These are phyloP conservation scores for Polydrusus pterygomalis DNA, from an alignment of 2,888 invertebrate genomes.

Conservation along the genomic window DNA sequence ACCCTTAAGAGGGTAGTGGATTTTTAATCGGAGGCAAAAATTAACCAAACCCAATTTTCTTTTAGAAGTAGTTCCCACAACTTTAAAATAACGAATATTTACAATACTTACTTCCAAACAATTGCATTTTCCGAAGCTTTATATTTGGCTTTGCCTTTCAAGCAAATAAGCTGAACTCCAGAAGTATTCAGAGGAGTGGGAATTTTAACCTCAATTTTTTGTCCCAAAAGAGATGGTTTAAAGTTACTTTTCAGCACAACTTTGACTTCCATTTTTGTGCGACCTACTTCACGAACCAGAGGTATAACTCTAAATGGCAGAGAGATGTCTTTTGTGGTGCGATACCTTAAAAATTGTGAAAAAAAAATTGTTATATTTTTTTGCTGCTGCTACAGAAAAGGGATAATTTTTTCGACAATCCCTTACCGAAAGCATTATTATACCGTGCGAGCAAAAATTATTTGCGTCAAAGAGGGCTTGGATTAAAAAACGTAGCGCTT, in stretches of 20 bases:
- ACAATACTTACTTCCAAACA: constrained; percentile 86
- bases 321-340: constrained; percentile 99
- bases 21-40: no score
- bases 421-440: no score
- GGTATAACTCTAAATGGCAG: constrained; percentile 99
- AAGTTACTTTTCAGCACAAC: constrained; percentile 99
- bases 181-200: constrained; percentile 99
- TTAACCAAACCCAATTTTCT: no score
- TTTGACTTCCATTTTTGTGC: constrained; percentile 99
- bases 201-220: constrained; percentile 99
- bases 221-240: constrained; percentile 97
- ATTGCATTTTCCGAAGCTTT: constrained; percentile 99
- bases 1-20: no score
- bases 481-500: no score
- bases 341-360: constrained; percentile 78
- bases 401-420: no score
- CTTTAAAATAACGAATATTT: background rate
- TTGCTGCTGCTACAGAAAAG: no score
- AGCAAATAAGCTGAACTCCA: constrained; percentile 98
- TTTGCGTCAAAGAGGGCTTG: no score
- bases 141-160: constrained; percentile 99
- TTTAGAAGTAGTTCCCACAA: background rate
- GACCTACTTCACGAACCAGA: constrained; percentile 96
- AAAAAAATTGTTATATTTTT: no score
- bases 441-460: no score